A percentile compares a stretch with the other conserved stretches of the same genome.
Conservation (phyloP, 1,140 invertebrate genomes). For the Adelges cooleyi region DNA sequence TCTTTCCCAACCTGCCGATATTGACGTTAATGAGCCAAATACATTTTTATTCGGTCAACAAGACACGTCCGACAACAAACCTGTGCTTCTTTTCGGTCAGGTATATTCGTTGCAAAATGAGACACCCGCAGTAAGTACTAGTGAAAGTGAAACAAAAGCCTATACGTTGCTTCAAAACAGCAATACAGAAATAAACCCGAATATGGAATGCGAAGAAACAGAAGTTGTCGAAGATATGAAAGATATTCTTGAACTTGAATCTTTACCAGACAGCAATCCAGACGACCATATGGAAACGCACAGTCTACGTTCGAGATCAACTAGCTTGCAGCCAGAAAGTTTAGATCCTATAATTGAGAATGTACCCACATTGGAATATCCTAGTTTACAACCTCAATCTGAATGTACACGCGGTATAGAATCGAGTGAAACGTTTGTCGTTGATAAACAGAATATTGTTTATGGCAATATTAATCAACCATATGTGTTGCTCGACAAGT, state of each 20-base stretch:
- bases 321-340: neutral
- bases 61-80: neutral
- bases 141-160: neutral
- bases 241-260: conserved; percentile 13
- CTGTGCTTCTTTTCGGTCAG: conserved; percentile 1
- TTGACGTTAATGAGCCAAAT: neutral
- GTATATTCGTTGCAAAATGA: conserved; percentile 2
- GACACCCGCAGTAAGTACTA: neutral
- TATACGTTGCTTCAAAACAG: neutral
- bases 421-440: too few species aligned
- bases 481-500: too few species aligned
- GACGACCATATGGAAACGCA: neutral
- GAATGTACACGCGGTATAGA: too few species aligned
- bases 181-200: neutral
- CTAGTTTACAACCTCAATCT: too few species aligned
- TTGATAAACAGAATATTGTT: too few species aligned
- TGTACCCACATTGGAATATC: too few species aligned
- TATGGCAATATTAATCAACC: too few species aligned
- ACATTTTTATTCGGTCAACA: conserved; percentile 13
- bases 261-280: conserved; percentile 6
- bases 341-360: too few species aligned
- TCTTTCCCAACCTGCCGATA: neutral
- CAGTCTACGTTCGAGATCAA: neutral
- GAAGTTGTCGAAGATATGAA: neutral
- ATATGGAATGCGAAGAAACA: neutral